Evolutionary conservation across 2,797 vertebrate genomes (phyloP).

Genomic region (Gymnoscopelus microlampas): DNA sequence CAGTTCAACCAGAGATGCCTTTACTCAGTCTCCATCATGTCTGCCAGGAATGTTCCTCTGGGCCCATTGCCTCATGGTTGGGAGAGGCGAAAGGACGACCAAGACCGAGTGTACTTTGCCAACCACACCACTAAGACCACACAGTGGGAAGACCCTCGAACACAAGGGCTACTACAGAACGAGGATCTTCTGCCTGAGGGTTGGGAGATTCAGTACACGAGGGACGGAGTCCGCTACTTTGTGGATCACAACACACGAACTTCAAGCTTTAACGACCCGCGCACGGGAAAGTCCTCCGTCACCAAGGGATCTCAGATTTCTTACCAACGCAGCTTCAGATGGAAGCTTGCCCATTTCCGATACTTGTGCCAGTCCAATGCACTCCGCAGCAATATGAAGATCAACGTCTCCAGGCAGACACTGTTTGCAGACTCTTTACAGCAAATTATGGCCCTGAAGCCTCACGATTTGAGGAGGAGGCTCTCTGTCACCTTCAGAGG

Average conservation of each 20-base stretch:
- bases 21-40: constrained; percentile 99
- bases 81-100: constrained; percentile 98
- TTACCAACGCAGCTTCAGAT: constrained; percentile 98
- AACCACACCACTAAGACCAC: constrained; percentile 99
- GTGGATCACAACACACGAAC: constrained; percentile 98
- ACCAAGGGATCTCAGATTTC: constrained; percentile 98
- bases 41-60: constrained; percentile 97
- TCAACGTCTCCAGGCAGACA: constrained; percentile 97
- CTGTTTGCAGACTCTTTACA: constrained; percentile 98
- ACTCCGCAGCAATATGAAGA: constrained; percentile 96
- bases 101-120: constrained; percentile 97
- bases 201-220: constrained; percentile 98
- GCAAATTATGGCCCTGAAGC: constrained; percentile 99
- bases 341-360: constrained; percentile 98
- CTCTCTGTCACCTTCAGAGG: constrained; percentile 98
- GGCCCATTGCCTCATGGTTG: constrained; percentile 97
- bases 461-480: constrained; percentile 94
- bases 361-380: constrained; percentile 99
- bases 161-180: constrained; percentile 98
- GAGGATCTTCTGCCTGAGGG: constrained; percentile 97
- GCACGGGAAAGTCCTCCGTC: constrained; percentile 97
- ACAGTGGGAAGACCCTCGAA: constrained; percentile 98
- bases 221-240: constrained; percentile 97
- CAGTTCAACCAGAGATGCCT: constrained; percentile 99
- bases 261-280: constrained; percentile 97